Evolutionary conservation across 2,888 invertebrate genomes (phyloP).

Genomic region (Pyralis farinalis): DNA sequence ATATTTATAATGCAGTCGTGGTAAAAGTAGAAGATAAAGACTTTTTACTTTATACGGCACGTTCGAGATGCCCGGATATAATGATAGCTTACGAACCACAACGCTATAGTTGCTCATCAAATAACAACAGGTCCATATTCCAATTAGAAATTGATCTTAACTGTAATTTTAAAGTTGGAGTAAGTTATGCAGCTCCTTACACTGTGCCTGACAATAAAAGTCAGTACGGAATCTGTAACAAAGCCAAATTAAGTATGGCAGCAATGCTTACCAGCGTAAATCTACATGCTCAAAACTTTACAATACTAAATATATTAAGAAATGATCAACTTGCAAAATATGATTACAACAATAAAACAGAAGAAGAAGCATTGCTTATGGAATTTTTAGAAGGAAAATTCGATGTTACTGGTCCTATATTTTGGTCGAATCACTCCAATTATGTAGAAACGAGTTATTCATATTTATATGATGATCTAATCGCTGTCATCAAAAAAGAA

Average conservation of each 20-base stretch:
- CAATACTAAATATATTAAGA: neutral
- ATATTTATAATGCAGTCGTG: neutral
- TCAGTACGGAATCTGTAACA: too few species aligned
- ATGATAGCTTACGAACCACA: neutral
- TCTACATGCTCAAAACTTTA: neutral
- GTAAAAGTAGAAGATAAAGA: neutral
- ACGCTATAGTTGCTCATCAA: neutral
- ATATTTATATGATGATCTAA: neutral
- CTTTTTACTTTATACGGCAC: neutral
- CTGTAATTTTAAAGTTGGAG: neutral
- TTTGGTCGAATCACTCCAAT: neutral
- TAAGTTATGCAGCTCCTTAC: slow-evolving; percentile 3
- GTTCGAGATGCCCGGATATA: neutral
- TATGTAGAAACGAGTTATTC: neutral
- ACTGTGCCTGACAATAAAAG: too few species aligned
- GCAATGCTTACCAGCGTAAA: neutral
- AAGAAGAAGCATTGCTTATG: neutral
- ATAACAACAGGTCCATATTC: neutral
- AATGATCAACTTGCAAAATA: neutral
- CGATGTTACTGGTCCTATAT: slow-evolving; percentile 3
- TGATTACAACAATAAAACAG: neutral
- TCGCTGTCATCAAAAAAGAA: neutral
- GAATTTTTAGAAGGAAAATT: neutral
- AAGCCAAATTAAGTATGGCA: slow-evolving; percentile 4
- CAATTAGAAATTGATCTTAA: neutral